phyloP scores from a whole-genome alignment of 2,113 vertebrate genomes.

The Sinocyclocheilus anophthalmus region DNA sequence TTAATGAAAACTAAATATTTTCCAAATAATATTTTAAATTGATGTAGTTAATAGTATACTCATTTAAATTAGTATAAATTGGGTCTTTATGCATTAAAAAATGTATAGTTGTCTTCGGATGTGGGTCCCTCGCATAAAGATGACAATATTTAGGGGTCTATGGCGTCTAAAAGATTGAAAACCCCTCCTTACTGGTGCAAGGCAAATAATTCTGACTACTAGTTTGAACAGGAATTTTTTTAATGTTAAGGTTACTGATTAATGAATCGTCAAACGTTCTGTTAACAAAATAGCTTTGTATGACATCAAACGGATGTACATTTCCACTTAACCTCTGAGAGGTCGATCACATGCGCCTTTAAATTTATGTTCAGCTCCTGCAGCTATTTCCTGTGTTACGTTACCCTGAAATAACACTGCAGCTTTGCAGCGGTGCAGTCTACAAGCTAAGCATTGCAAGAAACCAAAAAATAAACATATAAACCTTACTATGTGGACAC shows the following conservation, averaged over 20 bases:
- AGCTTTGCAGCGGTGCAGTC: not conserved
- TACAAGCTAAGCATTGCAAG: not conserved
- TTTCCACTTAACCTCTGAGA: conserved; percentile 21
- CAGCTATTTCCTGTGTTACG: conserved; percentile 31
- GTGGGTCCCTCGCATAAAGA: not conserved
- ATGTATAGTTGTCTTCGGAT: not conserved
- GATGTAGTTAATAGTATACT: not conserved
- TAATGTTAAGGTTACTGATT: not conserved
- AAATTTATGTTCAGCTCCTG: conserved; percentile 26
- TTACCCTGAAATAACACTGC: conserved; percentile 25
- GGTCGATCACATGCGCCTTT: conserved; percentile 22
- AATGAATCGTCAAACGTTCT: conserved; percentile 22
- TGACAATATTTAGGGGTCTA: not conserved
- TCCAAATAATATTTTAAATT: not conserved
- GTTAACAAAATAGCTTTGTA: not conserved
- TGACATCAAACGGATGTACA: conserved; percentile 11
- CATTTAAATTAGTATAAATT: not conserved
- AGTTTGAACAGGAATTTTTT: not conserved
- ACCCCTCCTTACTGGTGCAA: not conserved
- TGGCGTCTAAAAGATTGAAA: not conserved
- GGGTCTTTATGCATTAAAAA: not conserved
- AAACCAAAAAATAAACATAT: not conserved
- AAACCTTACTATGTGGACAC: not conserved
- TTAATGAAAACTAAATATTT: not conserved
- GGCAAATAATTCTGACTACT: not conserved